Percentiles rank a stretch among this genome's conserved stretches.
phyloP scores from a whole-genome alignment of 2,888 invertebrate genomes.

The Candidula unifasciata region DNA sequence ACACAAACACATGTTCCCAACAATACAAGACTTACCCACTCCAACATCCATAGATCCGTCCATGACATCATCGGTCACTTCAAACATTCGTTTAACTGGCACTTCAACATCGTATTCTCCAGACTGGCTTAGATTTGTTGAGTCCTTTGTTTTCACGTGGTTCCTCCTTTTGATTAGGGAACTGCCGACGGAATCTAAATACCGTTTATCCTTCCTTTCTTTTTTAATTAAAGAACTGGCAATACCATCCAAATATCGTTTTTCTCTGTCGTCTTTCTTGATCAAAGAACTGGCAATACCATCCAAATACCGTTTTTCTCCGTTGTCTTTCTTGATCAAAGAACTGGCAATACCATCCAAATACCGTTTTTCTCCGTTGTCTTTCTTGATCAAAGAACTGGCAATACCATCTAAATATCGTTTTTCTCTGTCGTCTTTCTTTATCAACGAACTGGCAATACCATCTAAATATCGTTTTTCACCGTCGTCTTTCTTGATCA shows the following conservation, averaged over 20 bases:
- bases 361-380: conserved; percentile 8
- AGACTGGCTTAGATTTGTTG: background rate
- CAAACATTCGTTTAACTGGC: background rate
- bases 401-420: conserved; percentile 11
- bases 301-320: conserved; percentile 11
- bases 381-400: conserved; percentile 1
- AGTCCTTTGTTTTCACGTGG: background rate
- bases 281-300: conserved; percentile 1
- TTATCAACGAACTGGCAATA: background rate
- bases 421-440: conserved; percentile 10
- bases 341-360: conserved; percentile 18
- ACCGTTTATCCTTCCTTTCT: background rate
- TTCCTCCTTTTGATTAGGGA: background rate
- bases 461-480: conserved; percentile 19
- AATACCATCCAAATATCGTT: conserved; percentile 9
- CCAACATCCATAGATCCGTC: conserved; percentile 45
- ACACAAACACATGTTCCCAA: background rate
- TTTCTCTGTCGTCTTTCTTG: background rate
- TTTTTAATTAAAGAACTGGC: background rate
- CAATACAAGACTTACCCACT: background rate
- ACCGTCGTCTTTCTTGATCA: background rate
- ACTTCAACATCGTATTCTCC: background rate
- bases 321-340: background rate
- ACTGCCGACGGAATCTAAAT: background rate
- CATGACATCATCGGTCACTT: conserved; percentile 57